phyloP scores from a whole-genome alignment of 2,888 invertebrate genomes.

The Ceramica pisi region DNA sequence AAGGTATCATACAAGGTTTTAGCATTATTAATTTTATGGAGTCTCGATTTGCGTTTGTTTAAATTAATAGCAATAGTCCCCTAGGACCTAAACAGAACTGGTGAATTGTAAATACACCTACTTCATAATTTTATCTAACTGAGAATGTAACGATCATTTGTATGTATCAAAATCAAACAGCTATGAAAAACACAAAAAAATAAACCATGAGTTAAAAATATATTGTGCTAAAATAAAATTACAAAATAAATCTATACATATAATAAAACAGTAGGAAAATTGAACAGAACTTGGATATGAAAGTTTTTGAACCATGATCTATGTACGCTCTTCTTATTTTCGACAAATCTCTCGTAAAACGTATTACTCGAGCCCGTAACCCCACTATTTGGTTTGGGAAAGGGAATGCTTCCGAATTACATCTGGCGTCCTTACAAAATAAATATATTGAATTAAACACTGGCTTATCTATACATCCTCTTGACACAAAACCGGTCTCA shows the following conservation, averaged over 20 bases:
- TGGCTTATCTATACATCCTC: slow-evolving; percentile 79
- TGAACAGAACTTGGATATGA: neutral
- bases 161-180: neutral
- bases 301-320: slow-evolving; percentile 7
- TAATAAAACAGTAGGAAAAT: slow-evolving; percentile 17
- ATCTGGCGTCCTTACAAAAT: slow-evolving; percentile 74
- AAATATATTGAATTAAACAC: slow-evolving; percentile 76
- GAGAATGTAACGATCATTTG: too few species aligned
- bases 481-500: slow-evolving; percentile 72
- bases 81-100: neutral
- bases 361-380: slow-evolving; percentile 13
- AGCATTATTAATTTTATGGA: neutral
- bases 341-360: slow-evolving; percentile 2
- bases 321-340: neutral
- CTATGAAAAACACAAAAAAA: too few species aligned
- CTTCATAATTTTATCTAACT: neutral
- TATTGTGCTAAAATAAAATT: slow-evolving; percentile 17
- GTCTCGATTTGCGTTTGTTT: neutral
- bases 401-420: slow-evolving; percentile 69
- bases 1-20: neutral
- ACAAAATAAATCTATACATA: slow-evolving; percentile 4
- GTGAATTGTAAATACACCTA: neutral
- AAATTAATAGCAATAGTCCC: neutral
- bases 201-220: slow-evolving; percentile 2
- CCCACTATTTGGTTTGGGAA: slow-evolving; percentile 41